Conservation (phyloP, 2,113 vertebrate species). For the Ia io region DNA sequence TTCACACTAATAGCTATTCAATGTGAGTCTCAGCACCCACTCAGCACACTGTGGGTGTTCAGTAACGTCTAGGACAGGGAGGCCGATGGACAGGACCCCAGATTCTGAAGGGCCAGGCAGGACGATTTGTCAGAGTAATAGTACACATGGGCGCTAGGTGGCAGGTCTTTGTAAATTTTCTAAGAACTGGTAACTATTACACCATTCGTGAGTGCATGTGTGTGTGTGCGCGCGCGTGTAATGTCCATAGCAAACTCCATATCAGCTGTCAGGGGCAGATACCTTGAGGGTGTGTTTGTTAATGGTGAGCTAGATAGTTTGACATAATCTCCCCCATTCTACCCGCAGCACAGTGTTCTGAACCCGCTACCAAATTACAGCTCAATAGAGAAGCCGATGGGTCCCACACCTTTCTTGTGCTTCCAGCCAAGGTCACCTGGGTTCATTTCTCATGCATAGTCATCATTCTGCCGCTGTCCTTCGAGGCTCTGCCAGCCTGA, state of each 20-base stretch:
- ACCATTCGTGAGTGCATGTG: neutral
- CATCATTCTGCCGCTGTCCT: fast-evolving
- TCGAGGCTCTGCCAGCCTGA: too few species aligned
- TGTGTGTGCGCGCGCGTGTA: neutral
- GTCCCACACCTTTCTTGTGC: neutral
- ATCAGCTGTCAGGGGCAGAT: neutral
- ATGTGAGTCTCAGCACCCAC: neutral
- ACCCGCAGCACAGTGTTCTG: neutral
- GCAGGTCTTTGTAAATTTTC: slow-evolving; percentile 76
- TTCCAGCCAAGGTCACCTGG: neutral
- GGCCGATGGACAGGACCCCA: neutral
- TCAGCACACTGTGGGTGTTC: neutral
- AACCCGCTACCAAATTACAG: neutral
- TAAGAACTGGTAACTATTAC: neutral
- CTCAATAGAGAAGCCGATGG: neutral
- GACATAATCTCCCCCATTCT: neutral
- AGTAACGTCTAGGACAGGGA: neutral
- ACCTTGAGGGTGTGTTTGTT: neutral
- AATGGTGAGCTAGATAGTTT: neutral
- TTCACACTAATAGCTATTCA: neutral
- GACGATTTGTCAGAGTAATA: neutral
- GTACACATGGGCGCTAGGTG: slow-evolving; percentile 71
- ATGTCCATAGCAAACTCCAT: neutral
- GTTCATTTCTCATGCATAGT: neutral
- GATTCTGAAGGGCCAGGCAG: neutral